Base-by-base conservation (phyloP, 1,140 invertebrate species). In the Sweltsa coloradensis region DNA sequence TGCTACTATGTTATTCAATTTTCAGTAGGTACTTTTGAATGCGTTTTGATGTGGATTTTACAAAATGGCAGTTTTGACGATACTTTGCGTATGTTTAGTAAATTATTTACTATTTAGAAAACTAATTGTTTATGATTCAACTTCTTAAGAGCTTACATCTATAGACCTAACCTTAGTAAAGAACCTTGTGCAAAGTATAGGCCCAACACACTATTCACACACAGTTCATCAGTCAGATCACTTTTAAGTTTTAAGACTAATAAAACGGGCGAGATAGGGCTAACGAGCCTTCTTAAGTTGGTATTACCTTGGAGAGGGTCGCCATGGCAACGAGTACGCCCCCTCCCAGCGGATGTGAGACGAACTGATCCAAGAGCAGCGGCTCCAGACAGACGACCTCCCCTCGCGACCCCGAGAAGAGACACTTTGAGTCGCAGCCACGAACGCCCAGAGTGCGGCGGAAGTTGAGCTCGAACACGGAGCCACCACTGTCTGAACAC, bases 401-500 rank as follows among this genome's bases (percentile, higher is more conserved):
- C 1, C 94, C 94, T 41, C 90, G 77, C 42, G 92, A 93, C 31
- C 90, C 89, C 42, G 89, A 93, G 65, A 95, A 95, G 14, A 95
- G 64, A 64, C 89, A 94, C 52, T 85, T 84, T 0, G 88, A 88
- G 51, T 88, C 83, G 61, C 85, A 90, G 7, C 83, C 83, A 43
- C 92, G 71, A 3, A 94, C 83, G 3, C 92, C 92, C 58, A 97
- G 76, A 5, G 87, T 80, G 46, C 91, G 71, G 53, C 88, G 91
- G 57, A 97, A 93, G 57, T 79, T 85, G 11, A 98, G 70, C 56
- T 97, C 85, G 76, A 95, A 98, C 3, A 98, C 93, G n/a, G 90
- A 96, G 2, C 95, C 95, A 13, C 93, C 92, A 49, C 89, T 95
- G 63, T 99, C 94, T 18, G 89, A 84, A 40, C 89, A 88, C 13